phyloP scores from a whole-genome alignment of 2,888 invertebrate genomes.

The Drosophila ezoana region DNA sequence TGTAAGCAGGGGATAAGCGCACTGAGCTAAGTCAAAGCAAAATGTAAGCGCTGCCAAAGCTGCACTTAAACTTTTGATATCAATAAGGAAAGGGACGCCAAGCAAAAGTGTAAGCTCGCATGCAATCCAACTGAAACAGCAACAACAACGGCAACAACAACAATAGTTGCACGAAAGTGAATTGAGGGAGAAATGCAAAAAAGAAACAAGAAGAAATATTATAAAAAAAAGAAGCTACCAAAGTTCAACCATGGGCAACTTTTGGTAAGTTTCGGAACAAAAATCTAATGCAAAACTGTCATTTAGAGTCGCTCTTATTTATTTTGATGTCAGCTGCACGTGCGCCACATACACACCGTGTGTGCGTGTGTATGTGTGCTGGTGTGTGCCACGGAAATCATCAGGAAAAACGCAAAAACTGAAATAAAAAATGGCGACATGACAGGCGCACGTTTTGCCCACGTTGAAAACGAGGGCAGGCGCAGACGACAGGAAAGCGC shows the following conservation, averaged over 20 bases:
- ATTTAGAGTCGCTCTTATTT: conserved; percentile 74
- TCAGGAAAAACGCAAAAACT: conserved; percentile 43
- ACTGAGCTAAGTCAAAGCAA: conserved; percentile 66
- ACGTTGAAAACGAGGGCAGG: conserved; percentile 52
- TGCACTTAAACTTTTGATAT: conserved; percentile 80
- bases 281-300: conserved; percentile 80
- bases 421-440: conserved; percentile 66
- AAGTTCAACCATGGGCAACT: conserved; percentile 36
- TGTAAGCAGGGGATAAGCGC: conserved; percentile 70
- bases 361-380: conserved; percentile 12
- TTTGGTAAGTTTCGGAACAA: conserved; percentile 53
- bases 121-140: conserved; percentile 39
- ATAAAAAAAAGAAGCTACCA: background rate
- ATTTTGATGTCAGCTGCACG: conserved; percentile 77
- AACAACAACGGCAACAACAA: conserved; percentile 19
- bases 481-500: conserved; percentile 29
- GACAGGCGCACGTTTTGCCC: conserved; percentile 60
- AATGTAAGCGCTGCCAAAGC: conserved; percentile 77
- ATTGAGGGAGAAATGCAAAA: conserved; percentile 31
- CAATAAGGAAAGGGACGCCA: conserved; percentile 60
- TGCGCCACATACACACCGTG: conserved; percentile 45
- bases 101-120: conserved; percentile 43
- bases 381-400: conserved; percentile 53
- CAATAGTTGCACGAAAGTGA: conserved; percentile 51
- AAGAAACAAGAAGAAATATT: conserved; percentile 4